Conservation (phyloP, 2,113 vertebrate genomes). For the Hepsetus odoe region DNA sequence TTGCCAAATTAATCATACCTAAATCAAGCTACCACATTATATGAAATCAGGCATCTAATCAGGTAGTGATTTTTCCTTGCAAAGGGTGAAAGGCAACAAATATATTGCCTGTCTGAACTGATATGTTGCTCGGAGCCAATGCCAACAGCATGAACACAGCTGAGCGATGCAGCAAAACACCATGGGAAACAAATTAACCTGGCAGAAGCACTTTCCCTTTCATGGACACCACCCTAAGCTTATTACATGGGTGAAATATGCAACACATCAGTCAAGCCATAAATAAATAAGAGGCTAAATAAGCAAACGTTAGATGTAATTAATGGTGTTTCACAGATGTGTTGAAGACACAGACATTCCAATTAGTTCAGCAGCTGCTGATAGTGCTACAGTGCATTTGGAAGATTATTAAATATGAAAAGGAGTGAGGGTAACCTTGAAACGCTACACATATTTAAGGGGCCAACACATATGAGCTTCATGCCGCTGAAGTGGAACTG, state of each 20-base stretch:
- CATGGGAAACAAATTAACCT: constrained; percentile 39
- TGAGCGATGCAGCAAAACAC: constrained; percentile 30
- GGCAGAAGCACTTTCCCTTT: constrained; percentile 35
- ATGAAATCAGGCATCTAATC: constrained; percentile 61
- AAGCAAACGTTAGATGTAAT: constrained; percentile 61
- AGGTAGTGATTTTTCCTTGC: constrained; percentile 56
- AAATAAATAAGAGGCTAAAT: constrained; percentile 63
- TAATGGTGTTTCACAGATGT: constrained; percentile 55
- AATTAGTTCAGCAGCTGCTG: constrained; percentile 25
- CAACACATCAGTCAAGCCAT: constrained; percentile 50
- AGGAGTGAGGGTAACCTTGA: constrained; percentile 16
- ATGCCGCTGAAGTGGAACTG: not conserved
- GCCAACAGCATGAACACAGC: not conserved
- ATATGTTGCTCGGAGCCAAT: constrained; percentile 1
- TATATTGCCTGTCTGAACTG: constrained; percentile 30
- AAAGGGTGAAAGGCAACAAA: constrained; percentile 51
- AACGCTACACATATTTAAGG: not conserved
- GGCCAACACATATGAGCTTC: not conserved
- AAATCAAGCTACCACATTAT: constrained; percentile 62
- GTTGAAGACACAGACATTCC: constrained; percentile 53
- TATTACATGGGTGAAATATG: constrained; percentile 64
- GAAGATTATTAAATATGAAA: constrained; percentile 45
- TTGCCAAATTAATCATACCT: constrained; percentile 65
- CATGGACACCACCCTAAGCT: constrained; percentile 51
- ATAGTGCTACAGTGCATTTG: constrained; percentile 40